A percentile compares a stretch with the other conserved stretches of the same genome.
These are phyloP conservation scores for Timema cristinae DNA, from an alignment of 2,888 invertebrate genomes.

Conservation along the genomic window DNA sequence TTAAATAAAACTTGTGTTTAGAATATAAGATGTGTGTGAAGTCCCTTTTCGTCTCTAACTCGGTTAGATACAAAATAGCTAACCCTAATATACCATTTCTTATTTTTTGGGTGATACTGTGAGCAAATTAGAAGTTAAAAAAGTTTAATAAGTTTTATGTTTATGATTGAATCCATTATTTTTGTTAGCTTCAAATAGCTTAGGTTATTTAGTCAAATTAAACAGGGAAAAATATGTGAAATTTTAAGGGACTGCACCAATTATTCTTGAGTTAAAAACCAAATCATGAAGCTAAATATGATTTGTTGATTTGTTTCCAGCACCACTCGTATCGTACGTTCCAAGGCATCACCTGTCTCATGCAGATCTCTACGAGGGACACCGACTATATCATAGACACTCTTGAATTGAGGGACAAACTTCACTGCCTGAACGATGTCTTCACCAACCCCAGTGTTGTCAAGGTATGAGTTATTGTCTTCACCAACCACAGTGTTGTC, in stretches of 20 bases:
- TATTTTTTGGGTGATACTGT: too few species aligned
- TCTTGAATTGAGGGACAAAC: constrained; percentile 72
- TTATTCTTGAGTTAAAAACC: not conserved
- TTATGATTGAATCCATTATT: not conserved
- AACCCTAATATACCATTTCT: too few species aligned
- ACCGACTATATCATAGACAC: constrained; percentile 89
- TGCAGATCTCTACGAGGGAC: constrained; percentile 84
- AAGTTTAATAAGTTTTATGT: too few species aligned
- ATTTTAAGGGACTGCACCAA: not conserved
- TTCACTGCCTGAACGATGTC: constrained; percentile 78
- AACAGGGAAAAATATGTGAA: not conserved
- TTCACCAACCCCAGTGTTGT: constrained; percentile 86
- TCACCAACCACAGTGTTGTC: too few species aligned
- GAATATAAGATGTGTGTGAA: too few species aligned
- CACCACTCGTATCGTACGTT: constrained; percentile 91
- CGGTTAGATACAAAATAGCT: too few species aligned
- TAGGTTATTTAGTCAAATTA: not conserved
- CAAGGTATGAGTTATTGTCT: constrained; percentile 65
- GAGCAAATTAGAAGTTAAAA: too few species aligned
- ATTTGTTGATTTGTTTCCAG: constrained; percentile 41
- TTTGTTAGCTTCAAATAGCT: not conserved
- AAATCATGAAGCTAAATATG: not conserved
- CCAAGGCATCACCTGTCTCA: constrained; percentile 90
- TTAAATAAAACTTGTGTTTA: too few species aligned
- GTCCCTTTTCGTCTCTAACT: too few species aligned